These are phyloP conservation scores for Epizoanthus rinbou DNA, from an alignment of 92 coral and sea anemone genomes.

Conservation along the genomic window DNA sequence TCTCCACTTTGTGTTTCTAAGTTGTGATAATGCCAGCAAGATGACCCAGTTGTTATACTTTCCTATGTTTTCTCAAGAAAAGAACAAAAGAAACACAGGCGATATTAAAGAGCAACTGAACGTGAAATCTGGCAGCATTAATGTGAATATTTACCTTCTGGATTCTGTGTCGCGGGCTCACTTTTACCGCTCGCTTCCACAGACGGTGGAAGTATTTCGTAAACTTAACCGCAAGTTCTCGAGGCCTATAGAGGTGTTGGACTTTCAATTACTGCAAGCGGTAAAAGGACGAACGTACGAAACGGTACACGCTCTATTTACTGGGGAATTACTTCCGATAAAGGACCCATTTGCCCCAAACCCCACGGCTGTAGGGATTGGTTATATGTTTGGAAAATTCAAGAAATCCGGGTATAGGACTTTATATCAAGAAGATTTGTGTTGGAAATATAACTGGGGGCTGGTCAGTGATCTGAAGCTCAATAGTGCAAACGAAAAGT, in stretches of 20 bases:
- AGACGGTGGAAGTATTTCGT: slow-evolving; percentile 32
- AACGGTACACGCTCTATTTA: slow-evolving; percentile 40
- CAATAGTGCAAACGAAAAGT: neutral
- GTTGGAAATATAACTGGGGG: slow-evolving; percentile 36
- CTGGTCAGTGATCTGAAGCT: slow-evolving; percentile 15
- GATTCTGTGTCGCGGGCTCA: slow-evolving; percentile 47
- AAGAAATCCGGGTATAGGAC: slow-evolving; percentile 38
- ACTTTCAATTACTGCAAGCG: slow-evolving; percentile 41
- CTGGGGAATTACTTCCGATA: slow-evolving; percentile 30
- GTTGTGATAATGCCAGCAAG: neutral
- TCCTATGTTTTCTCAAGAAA: slow-evolving; percentile 1
- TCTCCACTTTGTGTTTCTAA: neutral
- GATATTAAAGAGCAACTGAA: neutral
- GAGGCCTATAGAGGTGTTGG: slow-evolving; percentile 29
- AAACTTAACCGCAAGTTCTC: neutral
- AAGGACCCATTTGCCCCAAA: neutral
- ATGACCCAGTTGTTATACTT: neutral
- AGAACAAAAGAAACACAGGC: neutral
- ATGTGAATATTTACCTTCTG: slow-evolving; percentile 26
- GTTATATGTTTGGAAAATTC: slow-evolving; percentile 34
- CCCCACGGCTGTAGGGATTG: slow-evolving; percentile 15
- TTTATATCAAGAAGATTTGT: slow-evolving; percentile 47
- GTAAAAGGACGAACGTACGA: slow-evolving; percentile 40
- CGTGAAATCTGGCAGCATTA: slow-evolving; percentile 3
- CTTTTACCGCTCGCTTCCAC: slow-evolving; percentile 49